Evolutionary conservation across 2,888 invertebrate genomes (phyloP), one percentile per base, ranked within the genome.

Genomic region (Drosophila histrio): DNA sequence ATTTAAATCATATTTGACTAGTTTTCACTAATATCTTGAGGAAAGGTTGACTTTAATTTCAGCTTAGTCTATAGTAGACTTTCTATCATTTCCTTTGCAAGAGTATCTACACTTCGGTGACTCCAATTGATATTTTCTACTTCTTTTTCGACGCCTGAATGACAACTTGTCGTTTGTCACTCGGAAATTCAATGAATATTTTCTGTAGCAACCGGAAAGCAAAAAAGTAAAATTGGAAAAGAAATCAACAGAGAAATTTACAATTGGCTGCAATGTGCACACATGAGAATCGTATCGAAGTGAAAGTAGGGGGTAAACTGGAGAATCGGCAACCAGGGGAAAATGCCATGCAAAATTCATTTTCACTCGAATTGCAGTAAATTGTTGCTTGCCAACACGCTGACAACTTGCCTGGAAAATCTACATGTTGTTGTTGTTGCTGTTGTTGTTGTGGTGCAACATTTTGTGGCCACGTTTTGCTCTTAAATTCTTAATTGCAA

Each of bases 141-240:
- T 24, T 49, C 38, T 50, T 56, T 78, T 61, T 63, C 32, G 34
- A 28, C 6, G 32, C 28, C 41, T 63, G 65, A 69, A 65, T 72
- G 82, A 81, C 88, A 87, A 62, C 49, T 70, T 70, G 75, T 72
- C 77, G 66, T 77, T 82, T 86, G 87, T 88, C 84, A 75, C 84
- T 86, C 68, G 63, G 44, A 88, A 86, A 84, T 88, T 86, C 88
- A 88, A 83, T 86, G 84, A 84, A 84, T 88, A 88, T 84, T 84
- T 87, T 57, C 81, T 54, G 64, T 53, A 49, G 54, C 36, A 57
- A 13, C 39, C 41, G 57, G 38, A 13, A 44, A 30, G 11, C 34
- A 26, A 53, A 36, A 34, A 41, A 46, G 54, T 43, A 49, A 32
- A 58, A 32, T 52, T 9, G 15, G 13, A 24, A 22, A 34, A 49